phyloP scores from a whole-genome alignment of 1,140 invertebrate genomes.

The Achatina immaculata region DNA sequence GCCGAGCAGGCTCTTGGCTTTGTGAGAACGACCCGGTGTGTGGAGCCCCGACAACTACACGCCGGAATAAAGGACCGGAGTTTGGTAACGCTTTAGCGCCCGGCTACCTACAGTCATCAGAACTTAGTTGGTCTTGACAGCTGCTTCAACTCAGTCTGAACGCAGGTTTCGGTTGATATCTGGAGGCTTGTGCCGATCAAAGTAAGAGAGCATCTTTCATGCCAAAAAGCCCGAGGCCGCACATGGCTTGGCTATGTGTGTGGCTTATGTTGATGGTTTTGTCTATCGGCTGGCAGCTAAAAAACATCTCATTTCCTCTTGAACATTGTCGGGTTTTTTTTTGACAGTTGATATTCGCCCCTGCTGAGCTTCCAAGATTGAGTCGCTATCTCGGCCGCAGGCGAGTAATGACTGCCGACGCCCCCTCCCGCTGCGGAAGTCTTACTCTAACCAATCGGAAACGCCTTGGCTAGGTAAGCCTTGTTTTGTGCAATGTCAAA shows the following conservation, averaged over 20 bases:
- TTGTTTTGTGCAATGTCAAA: constrained; percentile 27
- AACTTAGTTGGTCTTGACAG: constrained; percentile 14
- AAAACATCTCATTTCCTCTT: constrained; percentile 18
- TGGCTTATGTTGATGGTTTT: constrained; percentile 31
- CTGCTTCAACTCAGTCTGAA: constrained; percentile 20
- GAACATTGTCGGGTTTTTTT: not conserved
- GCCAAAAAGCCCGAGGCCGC: constrained; percentile 5
- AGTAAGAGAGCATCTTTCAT: constrained; percentile 11
- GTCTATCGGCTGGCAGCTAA: constrained; percentile 22
- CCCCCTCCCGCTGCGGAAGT: constrained; percentile 36
- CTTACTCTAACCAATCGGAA: constrained; percentile 34
- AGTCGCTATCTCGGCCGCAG: constrained; percentile 33
- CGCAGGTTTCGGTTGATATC: not conserved
- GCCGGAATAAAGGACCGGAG: not conserved
- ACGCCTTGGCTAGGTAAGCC: constrained; percentile 1
- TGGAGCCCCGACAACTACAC: not conserved
- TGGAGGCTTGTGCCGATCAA: not conserved
- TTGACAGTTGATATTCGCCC: constrained; percentile 36
- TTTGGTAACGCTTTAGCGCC: not conserved
- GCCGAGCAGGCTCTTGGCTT: not conserved
- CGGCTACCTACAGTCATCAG: not conserved
- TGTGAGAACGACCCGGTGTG: constrained; percentile 5
- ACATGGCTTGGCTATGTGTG: constrained; percentile 21
- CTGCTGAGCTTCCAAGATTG: constrained; percentile 27
- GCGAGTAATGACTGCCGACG: constrained; percentile 34